These are phyloP conservation scores for Chelon labrosus DNA, from an alignment of 2,797 vertebrate genomes.

Conservation along the genomic window DNA sequence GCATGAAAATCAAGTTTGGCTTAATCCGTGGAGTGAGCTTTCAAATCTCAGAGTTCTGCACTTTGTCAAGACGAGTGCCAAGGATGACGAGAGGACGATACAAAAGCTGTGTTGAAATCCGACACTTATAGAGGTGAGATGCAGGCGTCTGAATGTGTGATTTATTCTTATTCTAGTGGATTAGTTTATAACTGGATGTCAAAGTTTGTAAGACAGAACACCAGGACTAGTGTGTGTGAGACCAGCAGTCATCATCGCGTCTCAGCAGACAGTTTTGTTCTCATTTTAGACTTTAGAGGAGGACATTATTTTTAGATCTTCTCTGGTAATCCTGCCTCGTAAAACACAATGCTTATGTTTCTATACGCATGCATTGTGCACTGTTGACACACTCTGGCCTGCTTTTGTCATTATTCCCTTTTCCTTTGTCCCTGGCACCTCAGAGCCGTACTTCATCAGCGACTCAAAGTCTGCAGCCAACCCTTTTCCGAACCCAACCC, in stretches of 20 bases:
- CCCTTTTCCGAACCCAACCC: slow-evolving; percentile 67
- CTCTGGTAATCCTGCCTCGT: slow-evolving; percentile 55
- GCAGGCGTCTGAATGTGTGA: slow-evolving; percentile 33
- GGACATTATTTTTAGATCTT: slow-evolving; percentile 66
- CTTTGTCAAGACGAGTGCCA: slow-evolving; percentile 86
- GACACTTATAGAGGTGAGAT: slow-evolving; percentile 73
- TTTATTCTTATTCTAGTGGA: slow-evolving; percentile 30
- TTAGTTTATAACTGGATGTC: slow-evolving; percentile 55
- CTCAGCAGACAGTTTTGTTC: slow-evolving; percentile 38
- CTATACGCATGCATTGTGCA: slow-evolving; percentile 42
- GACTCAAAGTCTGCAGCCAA: slow-evolving; percentile 68
- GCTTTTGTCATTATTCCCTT: slow-evolving; percentile 82
- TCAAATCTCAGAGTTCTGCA: slow-evolving; percentile 80
- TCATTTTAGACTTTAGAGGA: slow-evolving; percentile 56
- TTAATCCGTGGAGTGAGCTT: slow-evolving; percentile 66
- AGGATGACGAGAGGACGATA: slow-evolving; percentile 77
- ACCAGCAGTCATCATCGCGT: neutral
- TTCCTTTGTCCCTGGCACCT: slow-evolving; percentile 72
- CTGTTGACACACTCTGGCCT: slow-evolving; percentile 67
- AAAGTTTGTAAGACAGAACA: slow-evolving; percentile 39
- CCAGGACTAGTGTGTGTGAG: neutral
- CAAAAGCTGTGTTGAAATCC: slow-evolving; percentile 78
- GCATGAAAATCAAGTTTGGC: slow-evolving; percentile 59
- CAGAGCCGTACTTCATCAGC: slow-evolving; percentile 63
- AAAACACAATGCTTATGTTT: slow-evolving; percentile 63